These are phyloP conservation scores for Elegia similella DNA, from an alignment of 2,888 invertebrate species.

Conservation along the genomic window DNA sequence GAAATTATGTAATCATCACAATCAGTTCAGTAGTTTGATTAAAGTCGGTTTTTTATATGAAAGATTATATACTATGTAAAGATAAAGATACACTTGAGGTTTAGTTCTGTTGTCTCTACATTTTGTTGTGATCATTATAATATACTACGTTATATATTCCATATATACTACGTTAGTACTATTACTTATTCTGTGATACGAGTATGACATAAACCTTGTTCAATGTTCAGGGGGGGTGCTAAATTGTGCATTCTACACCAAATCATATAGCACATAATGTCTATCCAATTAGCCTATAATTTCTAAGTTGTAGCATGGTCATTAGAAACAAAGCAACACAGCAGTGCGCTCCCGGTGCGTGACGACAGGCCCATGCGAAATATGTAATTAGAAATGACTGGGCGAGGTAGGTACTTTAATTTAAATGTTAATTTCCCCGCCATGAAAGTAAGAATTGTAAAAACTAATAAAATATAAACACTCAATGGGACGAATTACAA, in stretches of 20 bases:
- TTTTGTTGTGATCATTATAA: too few species aligned
- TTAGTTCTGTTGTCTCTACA: too few species aligned
- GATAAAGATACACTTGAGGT: too few species aligned
- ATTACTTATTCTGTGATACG: too few species aligned
- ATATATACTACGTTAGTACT: too few species aligned
- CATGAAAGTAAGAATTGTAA: neutral
- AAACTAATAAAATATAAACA: too few species aligned
- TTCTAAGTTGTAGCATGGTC: neutral
- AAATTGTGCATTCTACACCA: neutral
- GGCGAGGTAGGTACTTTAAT: slow-evolving; percentile 6
- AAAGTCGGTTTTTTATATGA: too few species aligned
- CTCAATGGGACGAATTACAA: too few species aligned
- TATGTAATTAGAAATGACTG: neutral
- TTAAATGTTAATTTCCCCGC: slow-evolving; percentile 4
- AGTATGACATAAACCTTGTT: neutral
- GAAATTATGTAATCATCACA: too few species aligned
- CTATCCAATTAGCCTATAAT: neutral
- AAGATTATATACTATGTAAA: too few species aligned
- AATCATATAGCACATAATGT: neutral
- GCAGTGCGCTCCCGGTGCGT: neutral
- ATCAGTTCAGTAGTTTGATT: too few species aligned
- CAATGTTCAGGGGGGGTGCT: too few species aligned
- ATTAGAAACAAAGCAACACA: slow-evolving; percentile 3
- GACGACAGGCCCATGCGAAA: neutral
- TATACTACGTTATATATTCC: neutral